Base-by-base conservation (phyloP, 2,888 invertebrate species). In the Eledone cirrhosa region DNA sequence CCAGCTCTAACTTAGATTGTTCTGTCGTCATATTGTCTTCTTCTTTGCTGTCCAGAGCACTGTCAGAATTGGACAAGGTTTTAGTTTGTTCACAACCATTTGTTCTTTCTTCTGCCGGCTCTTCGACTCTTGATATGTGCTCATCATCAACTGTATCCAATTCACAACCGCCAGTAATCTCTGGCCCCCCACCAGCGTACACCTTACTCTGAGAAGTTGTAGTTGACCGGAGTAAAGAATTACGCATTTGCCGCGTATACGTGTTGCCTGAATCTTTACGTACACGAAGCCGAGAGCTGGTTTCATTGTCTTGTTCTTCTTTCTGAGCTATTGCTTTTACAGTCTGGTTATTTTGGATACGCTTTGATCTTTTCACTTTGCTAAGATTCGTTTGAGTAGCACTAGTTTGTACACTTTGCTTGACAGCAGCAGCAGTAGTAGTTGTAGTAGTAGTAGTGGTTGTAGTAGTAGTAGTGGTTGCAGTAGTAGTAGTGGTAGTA, bases 181-280 rank as follows among this genome's bases (percentile, higher is more conserved):
- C 48, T 27, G 65, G 24, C 63, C 29, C 67, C 31, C 72, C 74
- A 69, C 53, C 41, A 31, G 48, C 48, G 19, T 69, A 31, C 22
- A 31, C 53, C 29, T 48, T 74, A 48, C 69, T 78, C 48, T 78
- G 48, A 53, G 33, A 48, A 31, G 65, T 65, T 5, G 63, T 67
- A 47, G 24, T 78, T 19, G 63, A 63, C 19, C 72, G 72, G 24
- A 77, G 16, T 27, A 77, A 48, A 63, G 77, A 48, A n/a, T 78
- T 67, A 29, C 78, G 65, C 53, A 53, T 80, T 8, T 79, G 78
- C 16, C 77, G 74, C 14, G 81, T 76, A 31, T 81, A 81, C 24
- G 79, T 81, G 47, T 78, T 79, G 48, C 67, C 72, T 27, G 76
- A 75, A 72, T 81, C 79, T 77, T 81, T 81, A 19, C 79, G 78